Evolutionary conservation across 2,113 vertebrate genomes (phyloP), one percentile per base, ranked within the genome.

Genomic region (Cacatua alba): DNA sequence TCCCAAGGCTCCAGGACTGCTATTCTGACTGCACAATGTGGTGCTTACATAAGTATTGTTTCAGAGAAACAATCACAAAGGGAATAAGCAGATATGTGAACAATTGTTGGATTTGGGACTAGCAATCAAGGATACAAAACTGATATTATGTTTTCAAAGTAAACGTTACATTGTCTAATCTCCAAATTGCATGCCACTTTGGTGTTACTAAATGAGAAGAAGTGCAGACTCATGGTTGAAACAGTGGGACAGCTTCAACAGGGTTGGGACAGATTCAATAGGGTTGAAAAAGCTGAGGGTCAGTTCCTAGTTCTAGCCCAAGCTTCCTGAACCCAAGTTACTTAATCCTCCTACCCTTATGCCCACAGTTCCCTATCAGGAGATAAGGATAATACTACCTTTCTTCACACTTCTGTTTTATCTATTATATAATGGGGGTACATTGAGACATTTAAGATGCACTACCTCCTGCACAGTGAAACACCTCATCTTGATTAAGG

Each of bases 191-290:
- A 77, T 0, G 2, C 20, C 28, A 24, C 21, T 93, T 72, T 24
- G 46, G 19, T 80, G n/a, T 79, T 86, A 37, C 18, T 69, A 88
- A 94, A 86, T 46, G 65, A 89, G 74, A 88, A 65, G 88, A 95
- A 91, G 65, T 25, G 59, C 41, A 84, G 28, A 25, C 31, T 91
- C 0, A 1, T 62, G 20, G 10, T 21, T 57, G 57, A 81, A 31
- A 69, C 2, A 12, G 37, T 76, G 14, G 17, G 10, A 57, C 3
- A 0, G 41, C 41, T 41, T 41, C 41, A 41, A 41, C 41, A 13
- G 41, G 41, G 13, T 41, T 41, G 41, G 41, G 41, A 41, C 41
- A 41, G 41, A 11, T 41, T 41, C 41, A 41, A 13, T 5, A 41
- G 41, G 20, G 10, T 21, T 57, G 57, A 81, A 31, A 69, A 2